Base-by-base conservation (phyloP, 1,140 invertebrate species). In the Sarcophaga peregrina region DNA sequence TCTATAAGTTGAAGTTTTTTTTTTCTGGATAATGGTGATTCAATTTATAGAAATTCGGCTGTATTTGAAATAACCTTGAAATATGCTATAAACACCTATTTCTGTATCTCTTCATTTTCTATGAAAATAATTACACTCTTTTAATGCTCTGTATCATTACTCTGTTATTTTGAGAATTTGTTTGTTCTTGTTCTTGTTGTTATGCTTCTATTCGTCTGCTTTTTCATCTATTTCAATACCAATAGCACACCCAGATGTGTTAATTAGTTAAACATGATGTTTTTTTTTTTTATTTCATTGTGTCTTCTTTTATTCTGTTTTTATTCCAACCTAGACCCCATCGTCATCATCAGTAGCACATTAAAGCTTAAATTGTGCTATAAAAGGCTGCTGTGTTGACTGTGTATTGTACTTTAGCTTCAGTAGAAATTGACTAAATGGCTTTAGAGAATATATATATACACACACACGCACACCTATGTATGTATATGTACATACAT, bases 211-310 rank as follows among this genome's bases (percentile, higher is more conserved):
- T 58, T 4, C 54, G 13, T n/a, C 62, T 68, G 1, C n/a, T 68
- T 68, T 20, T 25, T 7, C 25, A 37, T 37, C 25, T 37, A 37
- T 37, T 37, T 37, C 25, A 37, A 37, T 37, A 37, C 25, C 25
- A 37, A 37, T 20, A 6, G 8, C 62, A 68, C 62, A 68, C 62
- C 62, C 62, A 68, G 17, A 68, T 68, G 62, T 68, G 62, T 68
- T 68, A 68, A 68, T 68, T 68, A 68, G 62, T 68, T 68, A 68
- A 68, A 68, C 62, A 68, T 68, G 62, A 68, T 68, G 62, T 68
- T 68, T 25, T 10, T 20, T 68, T 9, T 8, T 68, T 20, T 6
- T 68, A 25, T n/a, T n/a, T n/a, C n/a, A n/a, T n/a, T n/a, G n/a
- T n/a, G n/a, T n/a, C 62, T 37, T 1, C 25, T 37, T 37, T 37